A percentile compares a stretch with the other conserved stretches of the same genome.
These are phyloP conservation scores for Petroica traversi DNA, from an alignment of 2,113 vertebrate species.

Conservation along the genomic window DNA sequence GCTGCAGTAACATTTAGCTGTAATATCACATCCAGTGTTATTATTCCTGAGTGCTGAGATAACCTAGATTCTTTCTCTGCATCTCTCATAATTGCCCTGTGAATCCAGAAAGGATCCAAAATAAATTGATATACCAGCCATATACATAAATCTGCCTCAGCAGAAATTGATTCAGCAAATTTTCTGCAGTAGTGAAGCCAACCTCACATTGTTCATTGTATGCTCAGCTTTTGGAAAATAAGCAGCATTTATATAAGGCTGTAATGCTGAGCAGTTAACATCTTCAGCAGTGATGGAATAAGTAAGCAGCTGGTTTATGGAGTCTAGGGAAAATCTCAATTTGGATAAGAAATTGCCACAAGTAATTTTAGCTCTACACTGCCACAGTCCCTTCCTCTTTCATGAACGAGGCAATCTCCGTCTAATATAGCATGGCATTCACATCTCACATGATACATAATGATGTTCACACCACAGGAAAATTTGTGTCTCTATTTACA, in stretches of 20 bases:
- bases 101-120: constrained; percentile 21
- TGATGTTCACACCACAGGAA: not conserved
- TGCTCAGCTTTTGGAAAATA: constrained; percentile 11
- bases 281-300: constrained; percentile 27
- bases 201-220: not conserved
- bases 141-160: not conserved
- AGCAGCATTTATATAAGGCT: not conserved
- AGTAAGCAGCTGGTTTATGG: constrained; percentile 2
- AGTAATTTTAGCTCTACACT: constrained; percentile 2
- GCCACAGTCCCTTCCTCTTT: not conserved
- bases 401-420: not conserved
- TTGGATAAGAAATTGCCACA: constrained; percentile 46
- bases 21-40: not conserved
- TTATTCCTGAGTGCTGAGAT: not conserved
- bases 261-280: constrained; percentile 17
- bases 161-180: constrained; percentile 29
- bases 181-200: not conserved
- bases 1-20: not conserved
- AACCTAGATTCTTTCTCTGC: not conserved
- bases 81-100: not conserved
- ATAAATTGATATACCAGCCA: not conserved
- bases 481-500: not conserved
- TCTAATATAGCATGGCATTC: constrained; percentile 1
- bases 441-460: not conserved
- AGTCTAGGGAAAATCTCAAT: constrained; percentile 31